phyloP scores from a whole-genome alignment of 2,797 vertebrate species.

The Agapornis canus region DNA sequence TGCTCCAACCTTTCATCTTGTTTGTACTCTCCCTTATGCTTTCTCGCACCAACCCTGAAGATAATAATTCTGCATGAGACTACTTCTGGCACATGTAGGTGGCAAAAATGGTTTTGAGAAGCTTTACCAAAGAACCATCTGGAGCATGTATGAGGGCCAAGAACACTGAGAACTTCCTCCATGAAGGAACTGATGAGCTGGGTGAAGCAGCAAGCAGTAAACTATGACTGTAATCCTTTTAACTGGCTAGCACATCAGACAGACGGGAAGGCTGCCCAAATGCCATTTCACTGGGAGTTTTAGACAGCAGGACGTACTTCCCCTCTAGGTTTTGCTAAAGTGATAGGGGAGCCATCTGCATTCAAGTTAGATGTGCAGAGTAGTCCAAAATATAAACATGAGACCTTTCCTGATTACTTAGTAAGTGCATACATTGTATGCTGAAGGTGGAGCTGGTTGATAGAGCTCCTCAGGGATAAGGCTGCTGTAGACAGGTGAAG shows the following conservation, averaged over 20 bases:
- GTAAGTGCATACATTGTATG: accelerated
- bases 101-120: slow-evolving; percentile 3
- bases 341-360: neutral
- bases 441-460: neutral
- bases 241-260: neutral
- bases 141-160: neutral
- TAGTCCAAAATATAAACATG: neutral
- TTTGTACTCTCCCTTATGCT: neutral
- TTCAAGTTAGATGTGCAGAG: neutral
- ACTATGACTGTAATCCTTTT: neutral
- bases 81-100: neutral
- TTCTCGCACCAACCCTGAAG: neutral
- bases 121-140: slow-evolving; percentile 30
- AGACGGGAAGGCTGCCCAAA: neutral
- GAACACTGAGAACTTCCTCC: neutral
- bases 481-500: neutral
- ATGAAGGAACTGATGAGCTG: neutral
- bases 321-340: neutral
- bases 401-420: neutral
- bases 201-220: neutral
- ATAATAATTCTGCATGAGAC: neutral
- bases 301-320: neutral
- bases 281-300: neutral
- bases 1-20: neutral
- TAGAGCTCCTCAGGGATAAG: neutral